Evolutionary conservation across 2,888 invertebrate genomes (phyloP), one percentile per base, ranked within the genome.

Genomic region (Deilephila porcellus): DNA sequence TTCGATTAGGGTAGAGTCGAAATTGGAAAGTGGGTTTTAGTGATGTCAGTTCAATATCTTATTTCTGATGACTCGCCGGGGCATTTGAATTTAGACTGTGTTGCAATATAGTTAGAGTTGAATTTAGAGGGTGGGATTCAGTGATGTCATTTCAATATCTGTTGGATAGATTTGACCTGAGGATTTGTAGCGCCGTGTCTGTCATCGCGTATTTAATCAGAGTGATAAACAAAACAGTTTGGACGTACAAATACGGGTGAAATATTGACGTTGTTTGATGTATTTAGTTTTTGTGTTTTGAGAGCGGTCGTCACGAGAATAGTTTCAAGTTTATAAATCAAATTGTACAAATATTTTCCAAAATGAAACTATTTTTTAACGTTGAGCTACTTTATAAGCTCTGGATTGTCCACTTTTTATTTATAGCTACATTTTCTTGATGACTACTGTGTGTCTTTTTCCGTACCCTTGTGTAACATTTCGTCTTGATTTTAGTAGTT

Each of bases 161-260:
- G 91, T 85, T 84, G 84, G 81, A 92, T 91, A 88, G 90, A 91
- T 92, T 91, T 88, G 87, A 88, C 86, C 78, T 76, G 86, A 84
- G 85, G 87, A 89, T 88, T 86, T 86, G 89, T 89, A 89, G 88
- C 84, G 88, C 84, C 82, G 83, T 85, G 80, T 80, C 79, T 83
- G 85, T 86, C 86, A 83, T 84, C 79, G 75, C 76, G 77, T 79
- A 81, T 85, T 83, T 84, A 86, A 86, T 83, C 82, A 79, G 78
- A 80, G 81, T 80, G 76, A 71, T 79, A 80, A 85, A 83, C 84
- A 82, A 83, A 82, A 81, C 81, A 80, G 74, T 67, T 79, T 88
- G 86, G 87, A 52, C 25, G 67, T 45, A 52, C 67, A 67, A 67
- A 67, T 29, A 67, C 14, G 52, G 17, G 20, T 67, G 52, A 52